Evolutionary conservation across 2,797 vertebrate genomes (phyloP), one percentile per base, ranked within the genome.

Genomic region (Silurus lanzhouensis): DNA sequence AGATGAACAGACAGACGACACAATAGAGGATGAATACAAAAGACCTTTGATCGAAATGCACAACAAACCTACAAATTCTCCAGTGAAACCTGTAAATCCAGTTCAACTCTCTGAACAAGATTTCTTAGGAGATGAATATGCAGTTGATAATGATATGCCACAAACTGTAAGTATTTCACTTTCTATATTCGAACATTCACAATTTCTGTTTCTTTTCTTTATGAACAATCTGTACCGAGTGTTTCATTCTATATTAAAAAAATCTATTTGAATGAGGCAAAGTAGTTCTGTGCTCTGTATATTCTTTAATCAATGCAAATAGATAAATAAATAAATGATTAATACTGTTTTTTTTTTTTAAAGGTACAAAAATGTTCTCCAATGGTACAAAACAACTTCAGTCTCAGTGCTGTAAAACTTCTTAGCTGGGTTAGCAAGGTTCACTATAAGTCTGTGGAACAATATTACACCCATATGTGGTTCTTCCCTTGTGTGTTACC

Each of bases 161-260:
- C 66, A 82, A 70, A 68, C 80, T 82, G 80, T 82, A 82, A 82
- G 80, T 82, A 38, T 82, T 68, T 82, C 66, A 58, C 8, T n/a
- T 55, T 55, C 9, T 13, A 44, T 78, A 61, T n/a, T 66, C 8
- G 10, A 52, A 52, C 48, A 52, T 38, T 27, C 3, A 27, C 12
- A 58, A 20, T 31, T 2, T 27, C 19, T 17, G 6, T 57, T 55
- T 10, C 5, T 6, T 19, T 64, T 64, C 17, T 60, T 77, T 22
- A 9, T 31, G 4, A 9, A 58, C 25, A 58, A 25, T 19, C 14
- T 79, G 22, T 46, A 46, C 46, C 20, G n/a, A 8, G 15, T 60
- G 25, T 78, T 61, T 61, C 1, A 79, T 79, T 79, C 1, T 7
- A 44, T 79, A 20, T 31, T 2, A 75, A 75, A 38, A 52, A 52